These are phyloP conservation scores for Hiodon tergisus DNA, from an alignment of 2,113 vertebrate genomes.

Conservation along the genomic window DNA sequence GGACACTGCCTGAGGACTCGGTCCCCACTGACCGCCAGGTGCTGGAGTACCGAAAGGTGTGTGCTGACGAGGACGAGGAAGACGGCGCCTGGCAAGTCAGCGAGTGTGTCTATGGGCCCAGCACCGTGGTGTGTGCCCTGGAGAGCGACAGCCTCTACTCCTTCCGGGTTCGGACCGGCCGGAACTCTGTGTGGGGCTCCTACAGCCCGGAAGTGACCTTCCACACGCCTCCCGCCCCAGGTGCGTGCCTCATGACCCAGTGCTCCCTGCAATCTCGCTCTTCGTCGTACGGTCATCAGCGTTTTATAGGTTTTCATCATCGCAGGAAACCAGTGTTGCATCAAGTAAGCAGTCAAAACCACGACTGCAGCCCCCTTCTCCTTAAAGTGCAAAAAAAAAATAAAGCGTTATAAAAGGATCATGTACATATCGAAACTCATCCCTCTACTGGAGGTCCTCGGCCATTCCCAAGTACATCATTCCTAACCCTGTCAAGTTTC, in stretches of 20 bases:
- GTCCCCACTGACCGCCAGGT: constrained; percentile 75
- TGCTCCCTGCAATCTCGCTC: background rate
- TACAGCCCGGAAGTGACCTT: constrained; percentile 80
- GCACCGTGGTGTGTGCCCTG: constrained; percentile 69
- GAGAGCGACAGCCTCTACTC: constrained; percentile 70
- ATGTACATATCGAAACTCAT: too few species aligned
- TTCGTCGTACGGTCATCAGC: background rate
- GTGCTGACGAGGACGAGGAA: constrained; percentile 50
- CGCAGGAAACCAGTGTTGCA: too few species aligned
- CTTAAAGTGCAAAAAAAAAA: too few species aligned
- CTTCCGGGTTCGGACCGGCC: constrained; percentile 80
- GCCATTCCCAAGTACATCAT: too few species aligned
- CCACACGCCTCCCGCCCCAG: constrained; percentile 82
- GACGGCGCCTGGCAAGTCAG: constrained; percentile 66
- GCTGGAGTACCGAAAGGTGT: constrained; percentile 79
- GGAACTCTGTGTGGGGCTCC: constrained; percentile 74
- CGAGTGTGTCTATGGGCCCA: constrained; percentile 66
- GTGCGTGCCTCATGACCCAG: constrained; percentile 55
- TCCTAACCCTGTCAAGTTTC: too few species aligned
- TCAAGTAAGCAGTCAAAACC: too few species aligned
- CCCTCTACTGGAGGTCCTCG: too few species aligned
- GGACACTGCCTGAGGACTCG: constrained; percentile 73
- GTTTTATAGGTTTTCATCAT: too few species aligned
- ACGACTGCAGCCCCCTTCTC: too few species aligned
- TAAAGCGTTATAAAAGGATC: too few species aligned